These are phyloP conservation scores for Itoplectis maculator DNA, from an alignment of 2,888 invertebrate species.

Conservation along the genomic window DNA sequence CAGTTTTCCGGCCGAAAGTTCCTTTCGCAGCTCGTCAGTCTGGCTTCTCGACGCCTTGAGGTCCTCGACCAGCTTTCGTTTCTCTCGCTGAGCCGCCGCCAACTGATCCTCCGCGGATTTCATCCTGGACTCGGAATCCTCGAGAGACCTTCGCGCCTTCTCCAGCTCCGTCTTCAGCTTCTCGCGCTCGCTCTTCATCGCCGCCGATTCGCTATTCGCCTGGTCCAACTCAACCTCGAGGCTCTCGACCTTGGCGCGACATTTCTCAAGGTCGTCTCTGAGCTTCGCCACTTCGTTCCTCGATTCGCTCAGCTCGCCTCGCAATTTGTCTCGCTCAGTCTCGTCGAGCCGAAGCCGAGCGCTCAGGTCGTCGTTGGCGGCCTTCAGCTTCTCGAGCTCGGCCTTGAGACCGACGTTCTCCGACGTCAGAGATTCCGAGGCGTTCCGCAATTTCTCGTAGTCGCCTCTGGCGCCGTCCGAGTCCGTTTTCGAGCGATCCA, in stretches of 20 bases:
- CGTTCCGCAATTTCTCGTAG: conserved; percentile 21
- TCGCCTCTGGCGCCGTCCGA: conserved; percentile 20
- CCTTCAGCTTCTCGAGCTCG: conserved; percentile 60
- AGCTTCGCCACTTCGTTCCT: conserved; percentile 45
- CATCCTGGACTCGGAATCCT: conserved; percentile 36
- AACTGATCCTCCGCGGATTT: conserved; percentile 54
- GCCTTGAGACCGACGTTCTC: conserved; percentile 62
- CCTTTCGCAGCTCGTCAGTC: conserved; percentile 51
- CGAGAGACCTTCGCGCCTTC: conserved; percentile 39
- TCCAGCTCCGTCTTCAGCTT: conserved; percentile 58
- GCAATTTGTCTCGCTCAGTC: conserved; percentile 40
- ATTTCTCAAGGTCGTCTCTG: conserved; percentile 41
- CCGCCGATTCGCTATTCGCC: conserved; percentile 48
- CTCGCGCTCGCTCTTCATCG: conserved; percentile 50
- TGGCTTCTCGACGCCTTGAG: conserved; percentile 57
- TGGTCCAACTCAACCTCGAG: conserved; percentile 24
- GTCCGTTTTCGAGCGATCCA: conserved; percentile 47
- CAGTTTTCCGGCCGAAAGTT: conserved; percentile 52
- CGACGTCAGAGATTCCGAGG: conserved; percentile 47
- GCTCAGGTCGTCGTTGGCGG: conserved; percentile 38
- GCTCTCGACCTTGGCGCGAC: conserved; percentile 31
- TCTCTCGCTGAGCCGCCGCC: conserved; percentile 58
- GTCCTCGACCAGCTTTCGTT: conserved; percentile 58
- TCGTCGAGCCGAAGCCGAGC: conserved; percentile 32
- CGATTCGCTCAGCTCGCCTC: conserved; percentile 52